Evolutionary conservation across 2,888 invertebrate species (phyloP), one percentile per base, ranked within the genome.

Genomic region (Dolomedes plantarius): DNA sequence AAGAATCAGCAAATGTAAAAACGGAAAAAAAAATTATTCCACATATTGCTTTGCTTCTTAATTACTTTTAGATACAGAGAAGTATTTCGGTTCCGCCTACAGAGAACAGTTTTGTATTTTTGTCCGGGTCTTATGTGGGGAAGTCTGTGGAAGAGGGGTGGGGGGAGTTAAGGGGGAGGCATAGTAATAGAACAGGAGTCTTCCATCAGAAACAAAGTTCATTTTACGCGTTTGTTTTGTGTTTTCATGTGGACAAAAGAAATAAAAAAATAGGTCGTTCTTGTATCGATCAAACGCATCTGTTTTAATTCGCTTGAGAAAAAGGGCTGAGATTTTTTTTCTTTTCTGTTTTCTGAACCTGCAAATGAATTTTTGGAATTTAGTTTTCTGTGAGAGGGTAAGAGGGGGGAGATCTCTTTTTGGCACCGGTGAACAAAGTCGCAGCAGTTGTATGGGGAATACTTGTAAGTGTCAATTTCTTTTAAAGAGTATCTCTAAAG

Each of bases 201-300:
- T 56, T 56, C 56, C 56, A 56, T 56, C 56, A 56, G 46, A 56
- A 36, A 56, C 56, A 1, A 56, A 56, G 56, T 19, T 56, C 56
- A 23, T 23, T 56, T 56, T 56, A 23, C 23, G 56, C 56, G 56
- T 56, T 56, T 56, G 56, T 56, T 19, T 56, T 19, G 19, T 56
- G 56, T 56, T 56, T 56, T 23, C 23, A 56, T 23, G 19, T 23
- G 56, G 23, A 19, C 16, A 56, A 16, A 23, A 56, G 16, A 9
- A 36, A 36, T 36, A 36, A 56, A 56, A 46, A 56, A 56, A 5
- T 16, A 23, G 56, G 56, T 56, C 56, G 56, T 23, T 56, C 23
- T 23, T 6, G 19, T 56, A 56, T 56, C 23, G 56, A 56, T 56
- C 56, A 23, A 23, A 23, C 23, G 3, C 56, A 56, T 56, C 56